Percentiles rank a stretch among this genome's conserved stretches.
Conservation (phyloP, 2,888 invertebrate species). For the Cosmia pyralina region DNA sequence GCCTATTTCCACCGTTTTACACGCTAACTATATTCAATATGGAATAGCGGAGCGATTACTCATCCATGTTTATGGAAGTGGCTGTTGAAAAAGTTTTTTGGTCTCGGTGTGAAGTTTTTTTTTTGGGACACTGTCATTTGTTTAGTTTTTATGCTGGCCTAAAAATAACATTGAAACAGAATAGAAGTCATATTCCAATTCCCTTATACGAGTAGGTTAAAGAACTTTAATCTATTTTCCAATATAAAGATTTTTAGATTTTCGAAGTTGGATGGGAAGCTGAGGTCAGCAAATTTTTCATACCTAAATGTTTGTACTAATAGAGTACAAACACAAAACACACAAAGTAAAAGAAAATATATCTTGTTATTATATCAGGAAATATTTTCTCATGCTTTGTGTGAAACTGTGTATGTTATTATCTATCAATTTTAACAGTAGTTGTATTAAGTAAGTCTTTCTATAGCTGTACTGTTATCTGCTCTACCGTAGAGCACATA, state of each 20-base stretch:
- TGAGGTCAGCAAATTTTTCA: neutral
- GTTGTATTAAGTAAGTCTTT: too few species aligned
- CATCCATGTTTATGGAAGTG: slow-evolving; percentile 63
- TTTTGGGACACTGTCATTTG: neutral
- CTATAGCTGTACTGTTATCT: neutral
- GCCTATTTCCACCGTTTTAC: slow-evolving; percentile 76
- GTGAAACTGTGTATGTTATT: too few species aligned
- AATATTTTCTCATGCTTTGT: too few species aligned
- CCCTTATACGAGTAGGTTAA: neutral
- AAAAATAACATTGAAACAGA: neutral
- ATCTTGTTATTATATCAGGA: too few species aligned
- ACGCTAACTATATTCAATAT: slow-evolving; percentile 73
- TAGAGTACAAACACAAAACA: too few species aligned
- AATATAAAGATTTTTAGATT: neutral
- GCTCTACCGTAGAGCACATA: too few species aligned
- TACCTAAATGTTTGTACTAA: too few species aligned
- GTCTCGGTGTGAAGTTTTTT: neutral
- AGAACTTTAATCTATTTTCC: neutral
- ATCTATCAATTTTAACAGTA: too few species aligned
- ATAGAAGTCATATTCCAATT: neutral
- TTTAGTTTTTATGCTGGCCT: neutral
- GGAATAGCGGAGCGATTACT: slow-evolving; percentile 54
- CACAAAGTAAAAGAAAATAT: too few species aligned
- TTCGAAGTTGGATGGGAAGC: neutral
- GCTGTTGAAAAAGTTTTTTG: slow-evolving; percentile 42